These are phyloP conservation scores for Brienomyrus brachyistius DNA, from an alignment of 2,113 vertebrate species.

Conservation along the genomic window DNA sequence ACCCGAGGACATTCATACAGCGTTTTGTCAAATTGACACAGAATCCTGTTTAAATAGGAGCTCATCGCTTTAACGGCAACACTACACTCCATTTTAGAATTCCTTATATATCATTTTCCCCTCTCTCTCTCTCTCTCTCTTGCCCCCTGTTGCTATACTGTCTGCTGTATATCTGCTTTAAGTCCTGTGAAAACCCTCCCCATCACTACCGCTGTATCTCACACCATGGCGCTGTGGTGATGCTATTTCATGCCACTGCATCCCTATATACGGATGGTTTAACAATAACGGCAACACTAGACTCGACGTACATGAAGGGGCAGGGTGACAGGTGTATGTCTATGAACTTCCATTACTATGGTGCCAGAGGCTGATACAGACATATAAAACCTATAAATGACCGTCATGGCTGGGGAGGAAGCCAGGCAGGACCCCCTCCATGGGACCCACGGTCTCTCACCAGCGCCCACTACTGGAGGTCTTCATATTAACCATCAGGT, in stretches of 20 bases:
- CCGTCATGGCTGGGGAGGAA: neutral
- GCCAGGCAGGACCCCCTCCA: neutral
- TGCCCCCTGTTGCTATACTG: neutral
- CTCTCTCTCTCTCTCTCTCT: too few relatives aligned
- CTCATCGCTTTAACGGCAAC: neutral
- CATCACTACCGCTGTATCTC: neutral
- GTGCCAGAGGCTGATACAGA: neutral
- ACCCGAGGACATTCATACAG: neutral
- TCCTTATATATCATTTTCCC: neutral
- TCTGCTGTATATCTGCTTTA: neutral
- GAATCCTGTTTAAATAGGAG: too few relatives aligned
- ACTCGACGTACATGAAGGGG: neutral
- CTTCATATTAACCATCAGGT: neutral
- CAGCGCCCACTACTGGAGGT: neutral
- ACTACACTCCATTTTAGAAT: neutral
- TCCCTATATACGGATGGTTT: neutral
- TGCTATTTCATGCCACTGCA: neutral
- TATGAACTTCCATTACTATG: neutral
- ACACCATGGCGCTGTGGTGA: neutral
- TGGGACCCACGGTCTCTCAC: neutral
- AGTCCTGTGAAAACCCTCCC: neutral
- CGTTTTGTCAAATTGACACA: too few relatives aligned
- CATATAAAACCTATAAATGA: neutral
- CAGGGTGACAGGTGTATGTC: neutral
- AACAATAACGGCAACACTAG: neutral